Base-by-base conservation (phyloP, 2,113 vertebrate species). In the Cephalopholis sonnerati region DNA sequence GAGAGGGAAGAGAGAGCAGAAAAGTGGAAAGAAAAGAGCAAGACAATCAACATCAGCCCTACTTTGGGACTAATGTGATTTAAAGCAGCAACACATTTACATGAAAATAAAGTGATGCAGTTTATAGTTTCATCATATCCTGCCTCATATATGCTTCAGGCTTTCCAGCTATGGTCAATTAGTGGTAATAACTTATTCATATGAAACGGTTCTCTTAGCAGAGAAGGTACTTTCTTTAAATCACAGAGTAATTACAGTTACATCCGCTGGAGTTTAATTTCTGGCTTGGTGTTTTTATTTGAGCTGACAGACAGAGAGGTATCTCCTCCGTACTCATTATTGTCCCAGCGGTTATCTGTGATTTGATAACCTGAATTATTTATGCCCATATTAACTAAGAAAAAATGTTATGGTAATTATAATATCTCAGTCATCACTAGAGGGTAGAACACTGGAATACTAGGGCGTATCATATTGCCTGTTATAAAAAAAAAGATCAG, bases 331-430 rank as follows among this genome's bases (percentile, higher is more conserved):
- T 57, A 25, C 73, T 63, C 57, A 74, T 82, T 70, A 83, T 71
- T 81, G 57, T 83, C 57, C 67, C 69, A 66, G 62, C 3, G 29
- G 80, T 74, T 81, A 51, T 58, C 70, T 62, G 17, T 77, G 82
- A 83, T 82, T 88, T 76, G 70, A 92, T 84, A 85, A 67, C 24
- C 81, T 91, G 82, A 87, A 88, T 92, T 89, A 91, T 89, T 86
- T 79, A 91, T 89, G 66, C 41, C 17, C 41, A 66, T 59, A 74
- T 86, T 81, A 88, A 89, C 57, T 25, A 8, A 48, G 50, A 77
- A 77, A 83, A 65, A 75, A 64, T 65, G 7, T 83, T 86, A 80
- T 71, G 75, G 51, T 81, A 77, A 84, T 87, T 87, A 86, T 36
- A 80, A 86, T 65, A 81, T 80, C 65, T 84, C 59, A 54, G 55